Evolutionary conservation across 2,888 invertebrate species (phyloP), one percentile per base, ranked within the genome.

Genomic region (Sepioteuthis lessoniana): DNA sequence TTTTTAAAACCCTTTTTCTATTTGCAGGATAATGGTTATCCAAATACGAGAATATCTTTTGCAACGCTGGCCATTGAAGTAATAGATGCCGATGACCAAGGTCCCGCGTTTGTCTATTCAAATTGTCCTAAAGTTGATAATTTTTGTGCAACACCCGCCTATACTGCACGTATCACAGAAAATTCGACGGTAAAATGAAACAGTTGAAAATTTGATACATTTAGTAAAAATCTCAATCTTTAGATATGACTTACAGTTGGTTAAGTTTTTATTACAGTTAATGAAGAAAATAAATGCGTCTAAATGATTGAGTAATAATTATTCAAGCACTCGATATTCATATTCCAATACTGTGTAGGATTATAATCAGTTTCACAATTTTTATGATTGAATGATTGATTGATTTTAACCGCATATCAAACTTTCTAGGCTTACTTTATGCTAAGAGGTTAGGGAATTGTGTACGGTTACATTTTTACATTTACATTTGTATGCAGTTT

Each of bases 31-130:
- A 95, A 95, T 91, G 95, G 95, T 5, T 93, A 93, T 28, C 95
- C 95, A 13, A 37, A 21, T 0, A 94, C 94, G n/a, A 94, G 95
- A n/a, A 94, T 94, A 1, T 94, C 96, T 0, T 96, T 94, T 42
- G 98, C 99, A 1, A 99, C 98, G 0, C 97, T 99, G 94, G 98
- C 98, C 0, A 98, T 99, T 5, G 98, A 98, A 96, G 98, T 99
- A 28, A 98, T 98, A 96, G 99, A 99, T 96, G 99, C 98, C 93
- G 99, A 99, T 96, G 99, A 99, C 96, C 98, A 98, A 96, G 98
- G 98, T 96, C 99, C 99, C 0, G 98, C 98, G 0, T 99, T 99
- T 96, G 98, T 98, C 95, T 99, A 99, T 97, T 98, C 98, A 96
- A 98, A 98, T 31, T 99, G 99, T 96, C 98, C 98, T 95, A 97